A percentile compares a stretch with the other conserved stretches of the same genome.
These are phyloP conservation scores for Xenentodon cancila DNA, from an alignment of 2,797 vertebrate species.

Conservation along the genomic window DNA sequence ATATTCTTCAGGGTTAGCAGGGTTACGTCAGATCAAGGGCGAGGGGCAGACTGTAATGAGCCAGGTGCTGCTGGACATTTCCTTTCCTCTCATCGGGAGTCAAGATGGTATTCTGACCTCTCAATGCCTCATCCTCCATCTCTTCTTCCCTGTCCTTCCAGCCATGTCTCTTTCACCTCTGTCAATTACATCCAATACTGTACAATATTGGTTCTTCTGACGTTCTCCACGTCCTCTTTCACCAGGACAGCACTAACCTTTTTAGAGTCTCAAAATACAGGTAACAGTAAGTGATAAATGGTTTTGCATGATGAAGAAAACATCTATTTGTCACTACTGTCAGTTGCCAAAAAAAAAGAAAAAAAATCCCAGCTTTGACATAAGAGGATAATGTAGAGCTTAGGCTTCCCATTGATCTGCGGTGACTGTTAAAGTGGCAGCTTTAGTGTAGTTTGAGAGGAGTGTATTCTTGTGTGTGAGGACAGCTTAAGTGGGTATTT, in stretches of 20 bases:
- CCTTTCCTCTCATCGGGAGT: constrained; percentile 68
- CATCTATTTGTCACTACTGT: constrained; percentile 12
- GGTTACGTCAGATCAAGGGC: constrained; percentile 75
- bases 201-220: constrained; percentile 43
- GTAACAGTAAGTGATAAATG: constrained; percentile 15
- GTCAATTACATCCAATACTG: constrained; percentile 25
- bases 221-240: constrained; percentile 9
- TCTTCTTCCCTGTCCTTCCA: constrained; percentile 36
- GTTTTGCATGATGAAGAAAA: constrained; percentile 5
- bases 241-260: constrained; percentile 17
- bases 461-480: constrained; percentile 57
- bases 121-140: constrained; percentile 48
- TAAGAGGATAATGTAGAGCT: constrained; percentile 48
- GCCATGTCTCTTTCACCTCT: constrained; percentile 42
- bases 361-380: constrained; percentile 25
- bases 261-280: constrained; percentile 13
- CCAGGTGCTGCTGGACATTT: constrained; percentile 79
- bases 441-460: constrained; percentile 49
- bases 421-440: constrained; percentile 60
- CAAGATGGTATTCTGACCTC: constrained; percentile 77
- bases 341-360: constrained; percentile 12
- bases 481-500: constrained; percentile 72
- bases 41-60: constrained; percentile 69
- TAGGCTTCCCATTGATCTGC: constrained; percentile 45
- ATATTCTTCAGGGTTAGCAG: constrained; percentile 75